These are phyloP conservation scores for Drosophila tsacasi DNA, from an alignment of 1,140 invertebrate genomes.

Conservation along the genomic window DNA sequence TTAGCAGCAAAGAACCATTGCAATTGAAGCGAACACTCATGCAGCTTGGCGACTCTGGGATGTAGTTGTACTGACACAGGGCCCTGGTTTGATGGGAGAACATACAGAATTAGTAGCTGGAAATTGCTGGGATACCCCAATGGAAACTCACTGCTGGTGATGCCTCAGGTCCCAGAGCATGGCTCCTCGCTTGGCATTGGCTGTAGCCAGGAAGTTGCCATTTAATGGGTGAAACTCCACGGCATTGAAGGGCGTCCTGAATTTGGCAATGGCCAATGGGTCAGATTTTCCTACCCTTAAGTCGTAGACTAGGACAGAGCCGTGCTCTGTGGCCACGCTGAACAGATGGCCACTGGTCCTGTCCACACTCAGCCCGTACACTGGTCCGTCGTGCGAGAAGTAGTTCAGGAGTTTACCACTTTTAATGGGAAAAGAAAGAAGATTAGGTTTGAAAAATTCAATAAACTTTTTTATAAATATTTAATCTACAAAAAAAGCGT, in stretches of 20 bases:
- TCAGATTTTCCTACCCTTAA: constrained; percentile 85
- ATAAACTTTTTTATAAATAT: not conserved
- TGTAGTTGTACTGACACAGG: constrained; percentile 90
- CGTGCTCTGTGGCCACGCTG: constrained; percentile 96
- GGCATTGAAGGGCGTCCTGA: constrained; percentile 92
- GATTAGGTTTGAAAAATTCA: not conserved
- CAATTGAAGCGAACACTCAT: constrained; percentile 96
- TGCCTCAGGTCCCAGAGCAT: constrained; percentile 95
- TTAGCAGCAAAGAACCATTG: constrained; percentile 92
- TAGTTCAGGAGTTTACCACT: constrained; percentile 91
- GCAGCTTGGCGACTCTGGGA: constrained; percentile 90
- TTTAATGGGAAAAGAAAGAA: constrained; percentile 1
- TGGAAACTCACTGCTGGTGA: constrained; percentile 89
- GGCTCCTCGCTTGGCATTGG: constrained; percentile 95
- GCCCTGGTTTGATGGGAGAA: constrained; percentile 85
- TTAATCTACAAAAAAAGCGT: not conserved
- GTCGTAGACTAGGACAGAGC: constrained; percentile 94
- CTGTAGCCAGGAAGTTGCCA: constrained; percentile 92
- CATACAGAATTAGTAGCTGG: not conserved
- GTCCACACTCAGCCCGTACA: constrained; percentile 95
- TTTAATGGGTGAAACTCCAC: constrained; percentile 96
- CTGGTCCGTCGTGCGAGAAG: constrained; percentile 94
- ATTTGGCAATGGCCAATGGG: constrained; percentile 87
- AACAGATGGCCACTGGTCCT: constrained; percentile 93
- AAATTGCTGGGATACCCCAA: accelerated